Conservation (phyloP, 1,140 invertebrate genomes). For the Aphaenogaster rudis region DNA sequence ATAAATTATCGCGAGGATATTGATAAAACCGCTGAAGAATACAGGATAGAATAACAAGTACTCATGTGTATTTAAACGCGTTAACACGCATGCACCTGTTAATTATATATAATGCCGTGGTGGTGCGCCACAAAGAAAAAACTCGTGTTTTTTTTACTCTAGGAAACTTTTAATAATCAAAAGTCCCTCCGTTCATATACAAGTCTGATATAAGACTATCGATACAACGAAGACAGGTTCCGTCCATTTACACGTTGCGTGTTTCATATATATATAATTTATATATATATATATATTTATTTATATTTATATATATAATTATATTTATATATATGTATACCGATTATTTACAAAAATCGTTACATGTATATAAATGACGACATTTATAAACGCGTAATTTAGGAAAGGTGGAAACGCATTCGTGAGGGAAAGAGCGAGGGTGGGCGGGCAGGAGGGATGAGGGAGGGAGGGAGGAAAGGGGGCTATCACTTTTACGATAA, state of each 20-base stretch:
- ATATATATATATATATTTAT: conserved; percentile 53
- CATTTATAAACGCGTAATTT: conserved; percentile 64
- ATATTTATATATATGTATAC: conserved; percentile 59
- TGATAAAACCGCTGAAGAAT: background rate
- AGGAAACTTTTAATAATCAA: conserved; percentile 66
- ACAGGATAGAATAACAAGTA: background rate
- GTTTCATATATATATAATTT: conserved; percentile 56
- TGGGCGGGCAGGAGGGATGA: background rate
- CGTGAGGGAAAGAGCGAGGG: background rate
- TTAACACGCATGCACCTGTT: background rate
- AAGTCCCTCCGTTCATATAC: conserved; percentile 62
- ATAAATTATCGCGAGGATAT: background rate
- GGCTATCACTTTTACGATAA: conserved; percentile 3
- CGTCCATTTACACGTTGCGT: conserved; percentile 59
- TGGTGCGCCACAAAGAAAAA: background rate
- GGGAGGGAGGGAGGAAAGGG: background rate
- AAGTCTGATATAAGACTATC: conserved; percentile 64
- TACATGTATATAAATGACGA: conserved; percentile 64
- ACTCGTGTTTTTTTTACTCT: conserved; percentile 34
- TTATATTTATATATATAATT: conserved; percentile 51
- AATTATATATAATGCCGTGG: background rate
- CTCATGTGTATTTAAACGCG: background rate
- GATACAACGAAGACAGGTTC: conserved; percentile 61
- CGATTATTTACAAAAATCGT: conserved; percentile 61
- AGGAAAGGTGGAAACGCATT: conserved; percentile 52